Percentiles rank a stretch among this genome's conserved stretches.
Conservation (phyloP, 2,113 vertebrate genomes). For the Lepus timidus region DNA sequence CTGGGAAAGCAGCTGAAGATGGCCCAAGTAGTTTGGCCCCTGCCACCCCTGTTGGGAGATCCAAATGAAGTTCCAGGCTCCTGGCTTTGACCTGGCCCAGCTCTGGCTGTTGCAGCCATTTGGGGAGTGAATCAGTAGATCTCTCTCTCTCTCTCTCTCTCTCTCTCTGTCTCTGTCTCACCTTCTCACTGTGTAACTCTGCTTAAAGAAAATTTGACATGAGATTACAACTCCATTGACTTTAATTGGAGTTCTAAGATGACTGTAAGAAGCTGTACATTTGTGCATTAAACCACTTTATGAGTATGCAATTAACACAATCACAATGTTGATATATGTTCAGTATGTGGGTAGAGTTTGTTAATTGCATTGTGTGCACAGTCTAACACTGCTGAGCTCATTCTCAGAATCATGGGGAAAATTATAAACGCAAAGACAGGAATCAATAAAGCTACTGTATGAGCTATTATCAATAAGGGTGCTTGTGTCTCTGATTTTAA, state of each 20-base stretch:
- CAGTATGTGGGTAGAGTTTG: background rate
- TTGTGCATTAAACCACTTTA: slow-evolving; percentile 12
- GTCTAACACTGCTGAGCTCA: background rate
- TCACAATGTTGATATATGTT: background rate
- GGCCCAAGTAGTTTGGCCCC: too few species aligned
- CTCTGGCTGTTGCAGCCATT: too few species aligned
- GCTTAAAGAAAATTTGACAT: background rate
- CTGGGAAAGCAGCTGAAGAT: too few species aligned
- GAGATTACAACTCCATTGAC: background rate
- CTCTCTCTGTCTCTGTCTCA: too few species aligned
- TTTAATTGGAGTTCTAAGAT: background rate
- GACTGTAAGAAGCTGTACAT: background rate
- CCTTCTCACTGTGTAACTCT: background rate
- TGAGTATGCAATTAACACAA: slow-evolving; percentile 26
- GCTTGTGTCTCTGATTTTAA: background rate
- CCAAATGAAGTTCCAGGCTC: too few species aligned
- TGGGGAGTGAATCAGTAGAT: too few species aligned
- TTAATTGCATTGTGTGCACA: background rate
- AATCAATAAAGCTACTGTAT: background rate
- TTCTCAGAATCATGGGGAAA: slow-evolving; percentile 29
- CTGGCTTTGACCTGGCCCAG: too few species aligned
- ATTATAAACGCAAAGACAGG: background rate
- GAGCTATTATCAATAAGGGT: background rate
- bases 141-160: too few species aligned
- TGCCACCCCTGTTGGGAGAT: too few species aligned